Evolutionary conservation across 2,797 vertebrate species (phyloP).

Genomic region (Clarias platycephalus): DNA sequence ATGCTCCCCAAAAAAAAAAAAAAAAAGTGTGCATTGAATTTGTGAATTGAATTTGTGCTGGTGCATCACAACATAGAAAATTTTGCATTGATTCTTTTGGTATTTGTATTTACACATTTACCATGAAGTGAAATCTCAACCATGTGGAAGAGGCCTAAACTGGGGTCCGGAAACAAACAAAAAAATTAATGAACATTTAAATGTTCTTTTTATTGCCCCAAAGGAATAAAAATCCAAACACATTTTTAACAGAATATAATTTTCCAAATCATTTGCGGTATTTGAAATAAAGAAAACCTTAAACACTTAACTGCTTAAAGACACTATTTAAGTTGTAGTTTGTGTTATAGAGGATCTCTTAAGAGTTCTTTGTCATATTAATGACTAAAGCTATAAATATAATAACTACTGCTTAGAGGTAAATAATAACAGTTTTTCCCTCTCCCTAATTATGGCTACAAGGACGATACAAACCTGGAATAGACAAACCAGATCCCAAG

Average conservation of each 20-base stretch:
- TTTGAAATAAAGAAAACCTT: background rate
- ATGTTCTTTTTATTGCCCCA: too few relatives aligned
- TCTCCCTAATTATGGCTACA: slow-evolving; percentile 5
- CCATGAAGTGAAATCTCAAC: too few relatives aligned
- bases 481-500: slow-evolving; percentile 79
- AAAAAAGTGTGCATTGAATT: too few relatives aligned
- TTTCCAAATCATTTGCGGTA: background rate
- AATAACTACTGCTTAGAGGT: background rate
- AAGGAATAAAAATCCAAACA: too few relatives aligned
- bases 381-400: background rate
- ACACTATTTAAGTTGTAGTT: background rate
- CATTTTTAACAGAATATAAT: background rate
- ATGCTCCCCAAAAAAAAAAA: too few relatives aligned
- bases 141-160: too few relatives aligned
- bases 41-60: too few relatives aligned
- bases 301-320: background rate
- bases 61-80: too few relatives aligned
- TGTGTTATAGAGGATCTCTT: background rate
- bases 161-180: too few relatives aligned
- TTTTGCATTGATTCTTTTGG: too few relatives aligned
- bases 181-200: too few relatives aligned
- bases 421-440: background rate
- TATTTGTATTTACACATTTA: too few relatives aligned
- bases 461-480: slow-evolving; percentile 75
- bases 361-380: background rate